Evolutionary conservation across 2,888 invertebrate species (phyloP), one percentile per base, ranked within the genome.

Genomic region (Lydus trimaculatus): DNA sequence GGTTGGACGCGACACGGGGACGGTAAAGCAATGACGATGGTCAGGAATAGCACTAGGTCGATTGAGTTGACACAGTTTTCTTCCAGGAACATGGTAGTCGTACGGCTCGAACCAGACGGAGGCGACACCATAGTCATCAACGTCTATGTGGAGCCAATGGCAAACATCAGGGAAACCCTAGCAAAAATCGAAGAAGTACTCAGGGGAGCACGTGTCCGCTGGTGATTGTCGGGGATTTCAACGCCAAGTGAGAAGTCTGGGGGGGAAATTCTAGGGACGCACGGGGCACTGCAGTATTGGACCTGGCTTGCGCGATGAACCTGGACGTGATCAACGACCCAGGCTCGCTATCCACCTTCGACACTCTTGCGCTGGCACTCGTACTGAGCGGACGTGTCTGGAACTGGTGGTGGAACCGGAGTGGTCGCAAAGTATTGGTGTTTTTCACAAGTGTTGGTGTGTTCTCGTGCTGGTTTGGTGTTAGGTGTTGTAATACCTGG

Each of bases 171-270:
- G n/a, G 58, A 15, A 0, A n/a, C 5, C 33, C 43, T 62, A 17
- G 28, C 58, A 1, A 28, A 59, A n/a, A 15, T 63, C 4, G 66
- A 66, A n/a, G 63, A n/a, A 9, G 13, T 61, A 8, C 8, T 58
- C 11, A 28, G 36, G 23, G 23, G 13, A 1, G 9, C 17, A 13
- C 36, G 15, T 23, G 28, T 20, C 7, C 36, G 11, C 5, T 52
- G 9, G 36, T 75, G 20, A 48, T 75, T 2, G 70, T 63, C 13
- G 73, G 72, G n/a, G 75, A 74, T 52, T 36, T 69, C 11, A 75
- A 75, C 48, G 75, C 67, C 0, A 72, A 73, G 25, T 36, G 71
- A 28, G 59, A 60, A 23, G 62, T 31, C 2, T 76, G 73, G 72
- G 74, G 74, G 4, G 69, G 66, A n/a, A 23, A 58, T 0, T 31